phyloP scores from a whole-genome alignment of 2,888 invertebrate genomes.

The Minunthozetes semirufus region DNA sequence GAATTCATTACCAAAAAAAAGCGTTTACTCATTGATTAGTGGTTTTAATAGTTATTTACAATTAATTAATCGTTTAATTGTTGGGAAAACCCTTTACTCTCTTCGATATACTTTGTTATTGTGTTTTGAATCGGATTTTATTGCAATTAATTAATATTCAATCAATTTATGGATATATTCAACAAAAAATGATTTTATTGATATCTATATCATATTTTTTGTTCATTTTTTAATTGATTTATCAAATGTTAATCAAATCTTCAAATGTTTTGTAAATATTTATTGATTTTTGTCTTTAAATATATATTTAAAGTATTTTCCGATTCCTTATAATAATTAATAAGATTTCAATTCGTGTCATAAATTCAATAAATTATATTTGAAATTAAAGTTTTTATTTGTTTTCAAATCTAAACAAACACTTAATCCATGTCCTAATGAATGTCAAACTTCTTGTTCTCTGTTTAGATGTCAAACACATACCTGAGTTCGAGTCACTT shows the following conservation, averaged over 20 bases:
- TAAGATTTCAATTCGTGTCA: background rate
- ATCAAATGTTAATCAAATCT: background rate
- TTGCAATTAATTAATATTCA: no score
- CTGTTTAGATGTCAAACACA: slow-evolving; percentile 1
- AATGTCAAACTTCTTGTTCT: background rate
- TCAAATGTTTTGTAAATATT: background rate
- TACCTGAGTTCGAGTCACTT: slow-evolving; percentile 14
- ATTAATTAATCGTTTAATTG: no score
- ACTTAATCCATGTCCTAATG: background rate
- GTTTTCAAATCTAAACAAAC: background rate
- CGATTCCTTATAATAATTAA: background rate
- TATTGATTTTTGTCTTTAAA: background rate
- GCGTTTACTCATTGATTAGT: no score
- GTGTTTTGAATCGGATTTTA: no score
- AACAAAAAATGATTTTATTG: no score
- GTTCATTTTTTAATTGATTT: background rate
- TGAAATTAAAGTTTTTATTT: background rate
- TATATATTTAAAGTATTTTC: background rate
- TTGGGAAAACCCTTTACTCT: no score
- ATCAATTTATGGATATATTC: no score
- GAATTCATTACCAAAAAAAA: no score
- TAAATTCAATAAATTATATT: background rate
- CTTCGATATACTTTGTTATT: no score
- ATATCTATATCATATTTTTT: no score
- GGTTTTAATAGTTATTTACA: no score